Percentiles rank a stretch among this genome's conserved stretches.
phyloP scores from a whole-genome alignment of 2,113 vertebrate genomes.

The Leucosticte australis region DNA sequence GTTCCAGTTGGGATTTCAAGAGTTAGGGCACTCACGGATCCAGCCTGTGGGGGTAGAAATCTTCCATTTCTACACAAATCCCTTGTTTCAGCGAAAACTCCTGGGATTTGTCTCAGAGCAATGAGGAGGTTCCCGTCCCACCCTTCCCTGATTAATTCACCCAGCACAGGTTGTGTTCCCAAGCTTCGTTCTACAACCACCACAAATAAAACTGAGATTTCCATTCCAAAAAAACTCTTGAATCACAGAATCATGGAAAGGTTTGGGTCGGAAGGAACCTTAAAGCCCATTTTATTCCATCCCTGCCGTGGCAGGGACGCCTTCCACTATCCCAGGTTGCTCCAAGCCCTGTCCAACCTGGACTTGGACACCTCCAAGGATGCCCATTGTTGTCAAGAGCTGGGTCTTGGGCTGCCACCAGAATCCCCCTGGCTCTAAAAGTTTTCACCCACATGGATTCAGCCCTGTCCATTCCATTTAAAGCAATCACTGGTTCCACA shows the following conservation, averaged over 20 bases:
- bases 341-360: not conserved
- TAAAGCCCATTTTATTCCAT: not conserved
- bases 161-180: not conserved
- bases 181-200: not conserved
- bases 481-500: not conserved
- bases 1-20: not conserved
- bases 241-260: not conserved
- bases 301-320: not conserved
- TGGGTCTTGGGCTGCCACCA: not conserved
- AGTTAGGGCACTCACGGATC: not conserved
- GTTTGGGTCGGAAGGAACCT: not conserved
- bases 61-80: not conserved
- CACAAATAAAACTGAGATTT: not conserved
- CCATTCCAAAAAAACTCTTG: not conserved
- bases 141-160: too few relatives aligned
- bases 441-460: not conserved
- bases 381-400: not conserved
- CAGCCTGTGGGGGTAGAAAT: not conserved
- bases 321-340: not conserved
- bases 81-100: not conserved
- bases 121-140: fast-evolving
- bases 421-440: not conserved
- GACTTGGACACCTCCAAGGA: not conserved
- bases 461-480: not conserved
- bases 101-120: not conserved